These are phyloP conservation scores for Drosophila ficusphila DNA, from an alignment of 1,140 invertebrate genomes.

Conservation along the genomic window DNA sequence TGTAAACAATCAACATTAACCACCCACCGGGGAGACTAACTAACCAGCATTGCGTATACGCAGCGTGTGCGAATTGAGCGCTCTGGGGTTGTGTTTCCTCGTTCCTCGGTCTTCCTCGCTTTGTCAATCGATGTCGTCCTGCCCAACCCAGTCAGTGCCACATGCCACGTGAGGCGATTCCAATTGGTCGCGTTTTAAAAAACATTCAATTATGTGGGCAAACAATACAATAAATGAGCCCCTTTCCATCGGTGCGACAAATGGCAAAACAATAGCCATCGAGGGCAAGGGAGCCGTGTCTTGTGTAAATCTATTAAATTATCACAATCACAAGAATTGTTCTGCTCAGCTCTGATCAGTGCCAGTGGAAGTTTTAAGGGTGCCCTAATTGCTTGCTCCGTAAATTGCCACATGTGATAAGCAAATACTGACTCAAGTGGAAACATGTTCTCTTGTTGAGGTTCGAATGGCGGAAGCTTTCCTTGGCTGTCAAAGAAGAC, in stretches of 20 bases:
- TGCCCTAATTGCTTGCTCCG: conserved; percentile 1
- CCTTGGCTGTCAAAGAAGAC: background rate
- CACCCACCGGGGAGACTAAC: conserved; percentile 51
- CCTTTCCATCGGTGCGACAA: conserved; percentile 17
- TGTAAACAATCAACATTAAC: conserved; percentile 77
- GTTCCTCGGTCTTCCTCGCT: background rate
- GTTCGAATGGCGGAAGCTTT: background rate
- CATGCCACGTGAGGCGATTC: conserved; percentile 36
- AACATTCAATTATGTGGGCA: conserved; percentile 76
- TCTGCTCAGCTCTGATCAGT: conserved; percentile 15
- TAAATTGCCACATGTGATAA: conserved; percentile 21
- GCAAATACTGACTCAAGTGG: conserved; percentile 4
- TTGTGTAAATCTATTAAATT: conserved; percentile 45
- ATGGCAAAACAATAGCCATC: conserved; percentile 34
- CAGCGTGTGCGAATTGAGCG: conserved; percentile 40
- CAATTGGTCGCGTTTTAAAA: conserved; percentile 57
- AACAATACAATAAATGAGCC: conserved; percentile 70
- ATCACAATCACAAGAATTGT: conserved; percentile 41
- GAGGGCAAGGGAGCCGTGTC: conserved; percentile 15
- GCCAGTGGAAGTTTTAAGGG: conserved; percentile 17
- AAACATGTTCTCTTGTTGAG: background rate
- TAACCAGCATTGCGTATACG: conserved; percentile 60
- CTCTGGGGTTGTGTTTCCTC: conserved; percentile 11
- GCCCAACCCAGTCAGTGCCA: conserved; percentile 22
- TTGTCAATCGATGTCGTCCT: conserved; percentile 54